phyloP scores from a whole-genome alignment of 2,888 invertebrate species.

The Drosophila histrio region DNA sequence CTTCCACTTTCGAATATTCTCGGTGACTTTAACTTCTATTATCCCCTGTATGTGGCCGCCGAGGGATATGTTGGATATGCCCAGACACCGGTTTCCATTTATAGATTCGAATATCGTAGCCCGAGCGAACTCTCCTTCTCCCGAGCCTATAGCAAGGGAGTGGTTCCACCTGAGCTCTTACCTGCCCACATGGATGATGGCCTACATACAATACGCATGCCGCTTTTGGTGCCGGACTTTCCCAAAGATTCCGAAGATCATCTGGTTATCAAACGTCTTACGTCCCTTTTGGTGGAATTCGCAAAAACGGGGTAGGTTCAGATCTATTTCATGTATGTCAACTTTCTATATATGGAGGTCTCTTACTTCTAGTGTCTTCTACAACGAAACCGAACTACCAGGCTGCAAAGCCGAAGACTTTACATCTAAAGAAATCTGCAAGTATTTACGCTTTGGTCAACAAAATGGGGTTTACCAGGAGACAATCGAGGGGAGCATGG shows the following conservation, averaged over 20 bases:
- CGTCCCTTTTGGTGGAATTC: slow-evolving; percentile 84
- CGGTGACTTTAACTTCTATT: slow-evolving; percentile 84
- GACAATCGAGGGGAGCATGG: slow-evolving; percentile 30
- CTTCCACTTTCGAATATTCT: slow-evolving; percentile 76
- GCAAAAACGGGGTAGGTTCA: slow-evolving; percentile 84
- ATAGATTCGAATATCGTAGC: slow-evolving; percentile 84
- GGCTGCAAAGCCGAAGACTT: slow-evolving; percentile 56
- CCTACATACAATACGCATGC: slow-evolving; percentile 84
- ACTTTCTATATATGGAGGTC: background rate
- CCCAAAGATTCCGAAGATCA: slow-evolving; percentile 76
- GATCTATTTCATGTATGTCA: background rate
- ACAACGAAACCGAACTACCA: slow-evolving; percentile 8
- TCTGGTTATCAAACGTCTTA: slow-evolving; percentile 79
- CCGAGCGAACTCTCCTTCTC: slow-evolving; percentile 77
- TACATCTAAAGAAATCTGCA: slow-evolving; percentile 62
- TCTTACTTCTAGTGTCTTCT: slow-evolving; percentile 35
- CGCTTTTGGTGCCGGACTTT: slow-evolving; percentile 80
- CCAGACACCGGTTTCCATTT: slow-evolving; percentile 82
- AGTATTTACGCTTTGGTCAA: slow-evolving; percentile 72
- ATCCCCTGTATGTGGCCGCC: slow-evolving; percentile 82
- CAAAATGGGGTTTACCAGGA: slow-evolving; percentile 38
- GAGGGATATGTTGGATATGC: slow-evolving; percentile 42
- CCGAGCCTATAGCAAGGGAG: slow-evolving; percentile 50
- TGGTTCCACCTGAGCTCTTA: slow-evolving; percentile 54
- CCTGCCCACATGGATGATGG: slow-evolving; percentile 85